Percentiles rank a stretch among this genome's conserved stretches.
These are phyloP conservation scores for Drosophila nikananu DNA, from an alignment of 1,140 invertebrate genomes.

Conservation along the genomic window DNA sequence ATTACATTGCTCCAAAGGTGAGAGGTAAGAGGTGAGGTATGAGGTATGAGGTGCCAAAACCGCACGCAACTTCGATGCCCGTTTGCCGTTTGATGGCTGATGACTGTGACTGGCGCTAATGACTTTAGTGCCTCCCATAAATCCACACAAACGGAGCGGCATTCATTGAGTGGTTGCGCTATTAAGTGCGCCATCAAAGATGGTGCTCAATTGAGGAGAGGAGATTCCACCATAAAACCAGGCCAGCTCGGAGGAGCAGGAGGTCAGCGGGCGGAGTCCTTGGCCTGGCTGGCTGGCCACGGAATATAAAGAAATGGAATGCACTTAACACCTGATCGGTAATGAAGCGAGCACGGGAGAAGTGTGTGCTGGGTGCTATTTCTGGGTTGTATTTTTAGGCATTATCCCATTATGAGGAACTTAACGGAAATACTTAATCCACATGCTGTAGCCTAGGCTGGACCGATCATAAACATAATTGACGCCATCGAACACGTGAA, in stretches of 20 bases:
- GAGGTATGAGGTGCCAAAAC: conserved; percentile 45
- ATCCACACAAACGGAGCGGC: conserved; percentile 66
- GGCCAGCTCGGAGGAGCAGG: conserved; percentile 9
- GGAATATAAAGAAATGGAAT: conserved; percentile 30
- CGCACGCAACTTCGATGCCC: conserved; percentile 55
- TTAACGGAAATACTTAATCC: neutral
- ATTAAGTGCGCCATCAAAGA: conserved; percentile 78
- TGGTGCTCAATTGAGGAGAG: conserved; percentile 69
- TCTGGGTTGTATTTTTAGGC: conserved; percentile 22
- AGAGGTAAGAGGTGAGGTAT: conserved; percentile 26
- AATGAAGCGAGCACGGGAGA: conserved; percentile 48
- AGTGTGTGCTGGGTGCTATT: conserved; percentile 23
- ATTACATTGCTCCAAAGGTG: conserved; percentile 45
- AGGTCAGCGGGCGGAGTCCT: conserved; percentile 40
- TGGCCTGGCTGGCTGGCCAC: conserved; percentile 32
- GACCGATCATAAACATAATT: conserved; percentile 1
- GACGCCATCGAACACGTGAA: neutral
- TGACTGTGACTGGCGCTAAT: conserved; percentile 73
- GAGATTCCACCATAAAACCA: conserved; percentile 73
- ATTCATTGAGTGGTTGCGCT: conserved; percentile 67
- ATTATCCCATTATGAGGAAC: conserved; percentile 9
- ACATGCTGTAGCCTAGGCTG: neutral
- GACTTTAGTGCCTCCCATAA: conserved; percentile 79
- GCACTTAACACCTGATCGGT: conserved; percentile 77
- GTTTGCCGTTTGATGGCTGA: conserved; percentile 38